Percentiles rank a stretch among this genome's conserved stretches.
These are phyloP conservation scores for Sebastes nivosus DNA, from an alignment of 2,797 vertebrate genomes.

Conservation along the genomic window DNA sequence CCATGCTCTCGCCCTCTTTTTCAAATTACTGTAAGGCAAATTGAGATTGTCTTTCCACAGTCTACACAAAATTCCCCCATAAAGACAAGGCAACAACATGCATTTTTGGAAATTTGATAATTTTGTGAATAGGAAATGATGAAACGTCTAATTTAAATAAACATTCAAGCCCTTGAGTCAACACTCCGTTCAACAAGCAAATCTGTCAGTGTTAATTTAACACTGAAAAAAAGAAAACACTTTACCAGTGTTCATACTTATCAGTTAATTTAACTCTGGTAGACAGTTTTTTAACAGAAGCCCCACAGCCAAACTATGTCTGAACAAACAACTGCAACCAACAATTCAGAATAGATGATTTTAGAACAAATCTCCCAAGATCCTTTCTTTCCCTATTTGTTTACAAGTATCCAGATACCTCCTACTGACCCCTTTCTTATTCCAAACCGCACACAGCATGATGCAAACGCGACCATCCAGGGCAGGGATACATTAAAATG, in stretches of 20 bases:
- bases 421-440: neutral
- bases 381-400: neutral
- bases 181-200: constrained; percentile 8
- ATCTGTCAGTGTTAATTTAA: constrained; percentile 14
- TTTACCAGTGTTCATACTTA: neutral
- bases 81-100: neutral
- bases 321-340: neutral
- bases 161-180: neutral
- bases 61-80: neutral
- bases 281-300: neutral
- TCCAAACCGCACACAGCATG: neutral
- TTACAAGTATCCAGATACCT: neutral
- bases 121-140: neutral
- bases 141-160: constrained; percentile 5
- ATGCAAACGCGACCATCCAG: neutral
- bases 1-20: neutral
- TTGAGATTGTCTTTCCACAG: neutral
- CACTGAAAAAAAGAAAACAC: neutral
- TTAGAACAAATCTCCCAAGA: neutral
- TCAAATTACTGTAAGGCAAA: neutral
- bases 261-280: constrained; percentile 5
- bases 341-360: neutral
- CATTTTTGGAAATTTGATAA: neutral
- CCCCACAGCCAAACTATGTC: neutral
- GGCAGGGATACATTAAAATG: neutral